phyloP scores from a whole-genome alignment of 1,140 invertebrate species.

The Hydropsyche tenuis region DNA sequence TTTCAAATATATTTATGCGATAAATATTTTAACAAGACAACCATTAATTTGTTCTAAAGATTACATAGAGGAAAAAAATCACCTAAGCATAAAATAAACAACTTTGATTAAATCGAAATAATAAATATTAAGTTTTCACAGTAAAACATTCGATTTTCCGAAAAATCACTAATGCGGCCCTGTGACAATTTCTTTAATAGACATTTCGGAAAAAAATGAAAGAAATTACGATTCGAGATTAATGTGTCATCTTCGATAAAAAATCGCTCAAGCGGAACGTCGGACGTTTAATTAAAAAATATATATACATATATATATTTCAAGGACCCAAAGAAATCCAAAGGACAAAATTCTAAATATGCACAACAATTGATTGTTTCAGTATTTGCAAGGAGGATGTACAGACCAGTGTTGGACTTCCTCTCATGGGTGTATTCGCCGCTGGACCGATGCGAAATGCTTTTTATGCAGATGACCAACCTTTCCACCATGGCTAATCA shows the following conservation, averaged over 20 bases:
- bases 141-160: conserved; percentile 4
- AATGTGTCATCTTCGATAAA: conserved; percentile 26
- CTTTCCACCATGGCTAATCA: conserved; percentile 71
- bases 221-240: conserved; percentile 11
- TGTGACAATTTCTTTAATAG: neutral
- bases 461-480: conserved; percentile 71
- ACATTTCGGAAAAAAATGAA: neutral
- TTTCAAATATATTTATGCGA: no score
- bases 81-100: no score
- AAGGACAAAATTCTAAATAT: neutral
- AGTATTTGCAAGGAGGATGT: conserved; percentile 61
- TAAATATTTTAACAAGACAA: no score
- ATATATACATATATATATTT: neutral
- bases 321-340: neutral
- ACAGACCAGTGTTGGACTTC: conserved; percentile 59
- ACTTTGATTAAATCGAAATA: no score
- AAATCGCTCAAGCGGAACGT: conserved; percentile 17
- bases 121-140: no score
- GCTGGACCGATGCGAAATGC: conserved; percentile 66
- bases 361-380: conserved; percentile 47
- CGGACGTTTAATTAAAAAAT: neutral
- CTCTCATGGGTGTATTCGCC: conserved; percentile 64
- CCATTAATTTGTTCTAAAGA: no score
- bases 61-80: no score
- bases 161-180: neutral